phyloP scores from a whole-genome alignment of 30 jellyfish, hydroid and myxozoan genomes.

The Nemopilema nomurai region DNA sequence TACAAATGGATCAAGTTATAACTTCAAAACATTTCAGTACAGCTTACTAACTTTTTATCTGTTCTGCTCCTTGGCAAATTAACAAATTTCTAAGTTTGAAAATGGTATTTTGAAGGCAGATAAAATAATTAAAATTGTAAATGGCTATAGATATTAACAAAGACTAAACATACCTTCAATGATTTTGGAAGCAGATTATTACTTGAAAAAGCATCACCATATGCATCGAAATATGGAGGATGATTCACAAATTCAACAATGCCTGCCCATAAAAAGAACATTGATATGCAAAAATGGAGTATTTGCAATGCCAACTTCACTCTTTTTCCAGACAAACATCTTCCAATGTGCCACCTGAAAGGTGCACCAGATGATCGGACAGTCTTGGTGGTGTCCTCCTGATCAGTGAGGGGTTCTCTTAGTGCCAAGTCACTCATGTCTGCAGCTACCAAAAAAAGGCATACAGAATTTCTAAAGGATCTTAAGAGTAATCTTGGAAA shows the following conservation, averaged over 20 bases:
- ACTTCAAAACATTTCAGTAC: no score
- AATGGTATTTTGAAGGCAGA: no score
- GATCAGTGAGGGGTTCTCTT: conserved; percentile 14
- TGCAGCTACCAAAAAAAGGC: neutral
- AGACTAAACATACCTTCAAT: conserved; percentile 48
- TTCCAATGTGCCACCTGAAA: neutral
- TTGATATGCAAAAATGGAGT: conserved; percentile 65
- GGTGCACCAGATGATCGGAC: neutral
- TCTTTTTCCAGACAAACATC: conserved; percentile 10
- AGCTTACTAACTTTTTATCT: no score
- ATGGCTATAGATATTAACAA: neutral
- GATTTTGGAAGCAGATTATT: conserved; percentile 54
- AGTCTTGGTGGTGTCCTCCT: neutral
- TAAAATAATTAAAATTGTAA: neutral
- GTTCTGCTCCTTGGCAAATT: no score
- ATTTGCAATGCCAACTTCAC: conserved; percentile 28
- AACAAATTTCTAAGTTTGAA: no score
- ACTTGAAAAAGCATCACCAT: conserved; percentile 83
- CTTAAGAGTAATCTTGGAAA: no score
- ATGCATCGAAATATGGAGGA: conserved; percentile 98
- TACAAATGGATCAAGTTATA: no score
- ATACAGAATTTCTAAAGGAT: no score
- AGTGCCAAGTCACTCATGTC: neutral
- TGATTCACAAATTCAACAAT: conserved; percentile 78
- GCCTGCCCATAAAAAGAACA: conserved; percentile 85